Percentiles rank a stretch among this genome's conserved stretches.
Evolutionary conservation across 2,797 vertebrate species (phyloP).

Genomic region (Pteropus rufus): DNA sequence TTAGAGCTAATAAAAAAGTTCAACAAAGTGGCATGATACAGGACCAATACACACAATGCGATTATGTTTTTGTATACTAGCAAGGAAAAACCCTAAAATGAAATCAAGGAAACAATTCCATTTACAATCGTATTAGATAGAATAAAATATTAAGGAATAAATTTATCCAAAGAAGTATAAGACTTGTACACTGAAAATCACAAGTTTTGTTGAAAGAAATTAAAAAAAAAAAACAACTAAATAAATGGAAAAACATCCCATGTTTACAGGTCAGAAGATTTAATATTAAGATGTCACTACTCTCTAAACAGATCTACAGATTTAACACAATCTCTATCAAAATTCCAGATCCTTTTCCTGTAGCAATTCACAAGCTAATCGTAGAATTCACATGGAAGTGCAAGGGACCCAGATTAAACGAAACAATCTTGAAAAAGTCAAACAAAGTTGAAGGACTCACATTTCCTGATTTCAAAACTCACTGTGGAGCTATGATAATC

Average conservation of each 20-base stretch:
- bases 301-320: not conserved
- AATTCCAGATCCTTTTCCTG: not conserved
- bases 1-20: not conserved
- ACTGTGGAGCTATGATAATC: too few species aligned
- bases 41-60: too few species aligned
- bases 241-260: not conserved
- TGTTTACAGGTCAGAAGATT: not conserved
- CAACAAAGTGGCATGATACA: not conserved
- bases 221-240: not conserved
- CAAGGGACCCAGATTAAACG: too few species aligned
- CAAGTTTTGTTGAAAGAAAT: not conserved
- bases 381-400: not conserved
- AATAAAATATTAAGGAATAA: not conserved
- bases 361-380: not conserved
- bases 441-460: too few species aligned
- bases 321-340: not conserved
- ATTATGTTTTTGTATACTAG: not conserved
- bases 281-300: not conserved
- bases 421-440: too few species aligned
- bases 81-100: not conserved
- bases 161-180: not conserved
- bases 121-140: not conserved
- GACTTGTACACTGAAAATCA: not conserved
- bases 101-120: not conserved
- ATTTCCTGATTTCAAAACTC: too few species aligned